These are phyloP conservation scores for Eulemur mongoz DNA, from an alignment of 2,797 vertebrate genomes.

Conservation along the genomic window DNA sequence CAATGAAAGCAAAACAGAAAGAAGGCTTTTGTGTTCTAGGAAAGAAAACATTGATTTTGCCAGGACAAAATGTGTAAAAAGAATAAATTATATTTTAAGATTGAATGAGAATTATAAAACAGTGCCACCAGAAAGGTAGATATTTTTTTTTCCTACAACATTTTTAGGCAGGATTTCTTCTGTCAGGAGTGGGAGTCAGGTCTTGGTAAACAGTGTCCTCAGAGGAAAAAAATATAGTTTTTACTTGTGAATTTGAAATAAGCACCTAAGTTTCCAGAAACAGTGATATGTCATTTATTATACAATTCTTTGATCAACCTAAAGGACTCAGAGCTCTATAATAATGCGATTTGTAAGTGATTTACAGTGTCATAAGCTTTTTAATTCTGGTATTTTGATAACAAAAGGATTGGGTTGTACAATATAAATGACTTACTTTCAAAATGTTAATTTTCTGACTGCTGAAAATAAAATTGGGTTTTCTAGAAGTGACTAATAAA, in stretches of 20 bases:
- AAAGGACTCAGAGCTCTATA: not conserved
- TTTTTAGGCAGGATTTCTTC: slow-evolving; percentile 44
- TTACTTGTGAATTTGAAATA: slow-evolving; percentile 37
- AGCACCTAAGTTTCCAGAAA: not conserved
- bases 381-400: not conserved
- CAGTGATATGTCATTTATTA: not conserved
- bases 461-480: slow-evolving; percentile 43
- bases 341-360: not conserved
- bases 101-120: slow-evolving; percentile 12
- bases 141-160: not conserved
- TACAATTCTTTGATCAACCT: not conserved
- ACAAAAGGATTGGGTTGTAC: not conserved
- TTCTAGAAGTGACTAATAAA: slow-evolving; percentile 16
- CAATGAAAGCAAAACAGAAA: not conserved
- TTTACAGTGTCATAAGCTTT: not conserved
- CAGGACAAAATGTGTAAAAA: slow-evolving; percentile 31
- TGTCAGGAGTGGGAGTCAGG: not conserved
- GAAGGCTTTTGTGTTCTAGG: not conserved
- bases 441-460: slow-evolving; percentile 27
- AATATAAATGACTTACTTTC: not conserved
- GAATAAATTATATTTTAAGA: slow-evolving; percentile 56
- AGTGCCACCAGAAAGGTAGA: not conserved
- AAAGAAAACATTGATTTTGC: slow-evolving; percentile 32
- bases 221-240: not conserved
- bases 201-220: slow-evolving; percentile 16